Evolutionary conservation across 2,113 vertebrate species (phyloP), one percentile per base, ranked within the genome.

Genomic region (Orycteropus afer): DNA sequence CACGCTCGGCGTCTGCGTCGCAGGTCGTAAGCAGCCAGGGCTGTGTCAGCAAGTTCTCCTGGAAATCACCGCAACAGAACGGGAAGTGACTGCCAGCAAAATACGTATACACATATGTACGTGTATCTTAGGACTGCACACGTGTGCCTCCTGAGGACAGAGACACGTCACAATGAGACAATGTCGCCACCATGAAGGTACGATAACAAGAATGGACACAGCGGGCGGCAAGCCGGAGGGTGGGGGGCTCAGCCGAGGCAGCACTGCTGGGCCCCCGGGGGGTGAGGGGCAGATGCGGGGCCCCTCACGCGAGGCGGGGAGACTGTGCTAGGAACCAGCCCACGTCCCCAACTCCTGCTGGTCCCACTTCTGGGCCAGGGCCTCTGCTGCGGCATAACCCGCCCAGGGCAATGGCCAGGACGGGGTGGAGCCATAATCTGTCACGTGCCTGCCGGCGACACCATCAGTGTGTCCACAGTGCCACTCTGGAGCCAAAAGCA

Each of bases 11-110:
- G 22, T 84, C 90, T 97, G 97, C 97, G 98, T 94, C 61, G 73
- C 96, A 97, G 97, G 92, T 73, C 76, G 90, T 49, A 8, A 10
- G 7, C 25, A 18, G 73, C 25, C 77, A 0, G 18, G 81, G 98
- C 98, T 11, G 13, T 97, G 95, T 98, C 98, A 99, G 98, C 99
- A 98, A 83, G 98, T 98, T 98, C 96, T 97, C 85, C 89, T 61
- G 93, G 98, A 98, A 98, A 98, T 97, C 91, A 96, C 97, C 97
- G 89, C 98, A 89, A 95, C 94, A 96, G 84, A 95, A 98, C 98
- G 98, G 95, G 97, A 98, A 98, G 98, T 89, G 97, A 83, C 94
- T 84, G 79, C 96, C 3, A 37, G 27, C 1, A 20, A 74, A 57
- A 32, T 27, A 3, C 11, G 0, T 1, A 45, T 42, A 76, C 61